These are phyloP conservation scores for Sycophaga agraensis DNA, from an alignment of 1,140 invertebrate species.

Conservation along the genomic window DNA sequence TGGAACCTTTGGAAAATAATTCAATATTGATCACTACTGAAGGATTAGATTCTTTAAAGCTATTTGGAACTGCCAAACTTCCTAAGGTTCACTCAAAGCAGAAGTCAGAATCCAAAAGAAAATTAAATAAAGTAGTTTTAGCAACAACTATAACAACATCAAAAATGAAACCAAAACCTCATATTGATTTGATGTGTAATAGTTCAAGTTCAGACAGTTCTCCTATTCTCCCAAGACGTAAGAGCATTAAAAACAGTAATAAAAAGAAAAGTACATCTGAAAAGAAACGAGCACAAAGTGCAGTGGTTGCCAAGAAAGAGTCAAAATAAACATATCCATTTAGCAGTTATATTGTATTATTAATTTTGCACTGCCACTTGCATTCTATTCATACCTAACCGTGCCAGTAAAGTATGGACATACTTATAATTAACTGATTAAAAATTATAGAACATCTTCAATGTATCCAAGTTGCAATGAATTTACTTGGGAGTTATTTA, in stretches of 20 bases:
- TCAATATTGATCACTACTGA: constrained; percentile 25
- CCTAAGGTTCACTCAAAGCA: constrained; percentile 48
- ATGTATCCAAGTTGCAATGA: not conserved
- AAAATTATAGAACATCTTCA: constrained; percentile 4
- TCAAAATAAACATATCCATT: constrained; percentile 11
- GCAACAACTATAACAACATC: constrained; percentile 16
- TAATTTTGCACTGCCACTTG: constrained; percentile 25
- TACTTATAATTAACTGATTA: constrained; percentile 3
- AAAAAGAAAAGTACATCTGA: constrained; percentile 1
- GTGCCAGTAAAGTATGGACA: constrained; percentile 8
- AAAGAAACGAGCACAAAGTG: constrained; percentile 23
- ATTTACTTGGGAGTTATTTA: not conserved
- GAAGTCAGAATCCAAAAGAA: constrained; percentile 48
- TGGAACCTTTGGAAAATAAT: constrained; percentile 29
- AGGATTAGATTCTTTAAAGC: constrained; percentile 47
- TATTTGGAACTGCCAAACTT: constrained; percentile 48
- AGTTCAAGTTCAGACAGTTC: constrained; percentile 59
- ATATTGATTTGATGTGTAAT: constrained; percentile 47
- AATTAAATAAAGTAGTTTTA: constrained; percentile 61
- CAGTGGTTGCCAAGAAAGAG: constrained; percentile 14
- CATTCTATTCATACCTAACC: constrained; percentile 6
- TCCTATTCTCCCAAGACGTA: constrained; percentile 14
- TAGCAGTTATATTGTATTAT: constrained; percentile 3
- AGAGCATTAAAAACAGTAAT: constrained; percentile 11
- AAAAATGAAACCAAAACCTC: constrained; percentile 40